Percentiles rank a stretch among this genome's conserved stretches.
Conservation (phyloP, 2,797 vertebrate species). For the Hirundo rustica region DNA sequence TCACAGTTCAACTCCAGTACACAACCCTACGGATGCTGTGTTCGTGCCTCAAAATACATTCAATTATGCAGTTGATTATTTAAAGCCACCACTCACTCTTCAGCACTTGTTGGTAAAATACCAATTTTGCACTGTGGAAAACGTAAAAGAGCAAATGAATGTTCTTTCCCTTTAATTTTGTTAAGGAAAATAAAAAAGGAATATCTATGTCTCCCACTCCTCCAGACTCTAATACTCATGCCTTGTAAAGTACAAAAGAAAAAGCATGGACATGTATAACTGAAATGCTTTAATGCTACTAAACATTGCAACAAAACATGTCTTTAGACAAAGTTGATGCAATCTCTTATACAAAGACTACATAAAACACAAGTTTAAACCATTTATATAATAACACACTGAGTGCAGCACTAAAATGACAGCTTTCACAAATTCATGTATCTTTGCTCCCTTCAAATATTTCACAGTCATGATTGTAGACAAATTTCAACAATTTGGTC, state of each 20-base stretch:
- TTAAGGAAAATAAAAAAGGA: neutral
- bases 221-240: neutral
- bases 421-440: neutral
- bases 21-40: neutral
- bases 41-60: neutral
- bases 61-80: constrained; percentile 3
- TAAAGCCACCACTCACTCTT: neutral
- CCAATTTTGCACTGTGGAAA: neutral
- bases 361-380: neutral
- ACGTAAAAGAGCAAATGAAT: neutral
- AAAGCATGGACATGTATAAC: neutral
- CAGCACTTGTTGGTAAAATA: neutral
- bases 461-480: neutral
- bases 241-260: neutral
- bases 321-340: neutral
- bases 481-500: neutral
- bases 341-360: neutral
- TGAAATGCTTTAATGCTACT: neutral
- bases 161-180: neutral
- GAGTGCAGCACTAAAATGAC: neutral
- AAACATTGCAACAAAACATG: neutral
- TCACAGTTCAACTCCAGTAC: neutral
- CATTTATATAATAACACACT: neutral
- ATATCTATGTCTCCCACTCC: neutral
- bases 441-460: neutral